phyloP scores from a whole-genome alignment of 2,888 invertebrate genomes.

The Apamea crenata region DNA sequence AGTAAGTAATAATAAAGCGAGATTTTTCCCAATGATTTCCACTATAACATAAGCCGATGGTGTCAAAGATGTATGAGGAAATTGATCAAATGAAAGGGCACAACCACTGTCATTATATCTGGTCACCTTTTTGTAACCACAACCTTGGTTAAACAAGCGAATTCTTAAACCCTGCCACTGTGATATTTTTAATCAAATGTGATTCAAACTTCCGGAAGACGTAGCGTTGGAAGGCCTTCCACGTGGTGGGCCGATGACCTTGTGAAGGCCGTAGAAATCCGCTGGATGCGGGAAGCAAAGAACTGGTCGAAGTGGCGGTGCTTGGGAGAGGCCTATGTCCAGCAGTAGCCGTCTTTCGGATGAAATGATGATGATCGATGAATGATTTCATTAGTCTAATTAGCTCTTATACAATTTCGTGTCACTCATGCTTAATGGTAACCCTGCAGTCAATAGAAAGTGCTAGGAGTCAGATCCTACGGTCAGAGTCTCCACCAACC shows the following conservation, averaged over 20 bases:
- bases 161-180: not conserved
- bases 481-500: constrained; percentile 8
- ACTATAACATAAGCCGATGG: too few species aligned
- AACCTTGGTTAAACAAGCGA: not conserved
- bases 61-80: too few species aligned
- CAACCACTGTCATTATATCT: too few species aligned
- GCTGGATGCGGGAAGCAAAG: not conserved
- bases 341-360: not conserved
- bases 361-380: not conserved
- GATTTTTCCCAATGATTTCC: not conserved
- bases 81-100: too few species aligned
- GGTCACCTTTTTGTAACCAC: not conserved
- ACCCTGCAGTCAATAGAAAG: constrained; percentile 44
- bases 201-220: not conserved
- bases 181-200: not conserved
- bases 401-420: not conserved
- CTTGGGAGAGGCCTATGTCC: too few species aligned
- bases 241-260: not conserved
- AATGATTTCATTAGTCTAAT: not conserved
- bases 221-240: not conserved
- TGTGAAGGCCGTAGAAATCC: not conserved
- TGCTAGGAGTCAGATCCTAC: constrained; percentile 21
- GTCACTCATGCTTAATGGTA: not conserved
- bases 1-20: not conserved
- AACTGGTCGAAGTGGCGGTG: not conserved